phyloP scores from a whole-genome alignment of 2,113 vertebrate genomes.

The Calyptommatus sinebrachiatus region DNA sequence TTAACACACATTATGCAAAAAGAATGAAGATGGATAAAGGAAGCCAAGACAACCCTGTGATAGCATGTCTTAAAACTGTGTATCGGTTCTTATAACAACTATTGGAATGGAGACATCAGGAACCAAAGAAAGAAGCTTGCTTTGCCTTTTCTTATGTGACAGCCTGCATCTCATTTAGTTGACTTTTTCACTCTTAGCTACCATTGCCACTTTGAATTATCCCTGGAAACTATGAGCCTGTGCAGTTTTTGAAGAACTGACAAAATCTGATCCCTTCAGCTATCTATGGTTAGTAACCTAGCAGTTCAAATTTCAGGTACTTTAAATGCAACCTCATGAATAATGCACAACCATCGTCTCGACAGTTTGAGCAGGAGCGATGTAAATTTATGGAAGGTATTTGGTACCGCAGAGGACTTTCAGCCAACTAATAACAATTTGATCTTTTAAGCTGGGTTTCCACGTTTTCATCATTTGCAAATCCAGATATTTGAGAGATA shows the following conservation, averaged over 20 bases:
- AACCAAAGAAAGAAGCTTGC: neutral
- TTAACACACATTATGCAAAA: neutral
- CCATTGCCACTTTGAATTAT: neutral
- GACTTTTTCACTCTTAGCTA: neutral
- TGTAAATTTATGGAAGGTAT: neutral
- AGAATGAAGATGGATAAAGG: neutral
- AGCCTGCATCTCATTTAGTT: neutral
- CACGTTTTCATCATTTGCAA: neutral
- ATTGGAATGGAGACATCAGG: neutral
- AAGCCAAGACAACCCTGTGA: neutral
- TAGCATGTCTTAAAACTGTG: neutral
- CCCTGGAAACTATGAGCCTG: neutral
- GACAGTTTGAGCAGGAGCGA: no score
- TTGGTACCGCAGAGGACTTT: neutral
- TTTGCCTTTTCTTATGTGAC: neutral
- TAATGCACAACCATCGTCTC: neutral
- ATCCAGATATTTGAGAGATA: neutral
- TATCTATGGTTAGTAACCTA: neutral
- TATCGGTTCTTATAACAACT: neutral
- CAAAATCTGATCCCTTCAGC: neutral
- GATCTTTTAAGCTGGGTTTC: no score
- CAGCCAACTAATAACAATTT: neutral
- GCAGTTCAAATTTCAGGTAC: neutral
- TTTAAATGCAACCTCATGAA: neutral
- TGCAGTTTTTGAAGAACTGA: neutral